Evolutionary conservation across 2,888 invertebrate genomes (phyloP).

Genomic region (Acrocera orbiculus): DNA sequence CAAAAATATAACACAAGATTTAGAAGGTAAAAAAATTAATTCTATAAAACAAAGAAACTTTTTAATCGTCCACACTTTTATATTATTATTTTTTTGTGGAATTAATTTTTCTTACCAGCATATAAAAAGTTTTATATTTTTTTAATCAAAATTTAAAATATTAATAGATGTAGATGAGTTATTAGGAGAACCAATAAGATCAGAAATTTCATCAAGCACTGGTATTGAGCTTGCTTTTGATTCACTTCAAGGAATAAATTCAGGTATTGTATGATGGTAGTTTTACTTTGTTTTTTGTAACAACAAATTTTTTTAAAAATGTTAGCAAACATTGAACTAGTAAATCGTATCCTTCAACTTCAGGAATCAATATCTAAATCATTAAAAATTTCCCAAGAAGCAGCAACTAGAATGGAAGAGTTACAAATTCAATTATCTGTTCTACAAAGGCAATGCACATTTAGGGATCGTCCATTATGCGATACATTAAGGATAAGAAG

Average conservation of each 20-base stretch:
- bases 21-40: constrained; percentile 38
- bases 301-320: too few species aligned
- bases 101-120: too few species aligned
- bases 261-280: too few species aligned
- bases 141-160: neutral
- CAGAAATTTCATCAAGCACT: constrained; percentile 52
- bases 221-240: constrained; percentile 58
- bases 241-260: constrained; percentile 48
- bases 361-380: constrained; percentile 29
- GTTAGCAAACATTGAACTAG: constrained; percentile 28
- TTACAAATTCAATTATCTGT: constrained; percentile 31
- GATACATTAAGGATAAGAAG: constrained; percentile 56
- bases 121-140: too few species aligned
- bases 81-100: too few species aligned
- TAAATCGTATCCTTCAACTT: constrained; percentile 29
- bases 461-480: constrained; percentile 54
- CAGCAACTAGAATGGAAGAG: constrained; percentile 31
- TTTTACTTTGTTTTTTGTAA: too few species aligned
- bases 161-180: constrained; percentile 45
- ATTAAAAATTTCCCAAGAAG: constrained; percentile 29
- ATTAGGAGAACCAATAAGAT: constrained; percentile 59
- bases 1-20: constrained; percentile 41
- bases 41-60: neutral
- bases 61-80: neutral
- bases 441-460: constrained; percentile 43